Evolutionary conservation across 2,888 invertebrate genomes (phyloP).

Genomic region (Phytoseiulus persimilis): DNA sequence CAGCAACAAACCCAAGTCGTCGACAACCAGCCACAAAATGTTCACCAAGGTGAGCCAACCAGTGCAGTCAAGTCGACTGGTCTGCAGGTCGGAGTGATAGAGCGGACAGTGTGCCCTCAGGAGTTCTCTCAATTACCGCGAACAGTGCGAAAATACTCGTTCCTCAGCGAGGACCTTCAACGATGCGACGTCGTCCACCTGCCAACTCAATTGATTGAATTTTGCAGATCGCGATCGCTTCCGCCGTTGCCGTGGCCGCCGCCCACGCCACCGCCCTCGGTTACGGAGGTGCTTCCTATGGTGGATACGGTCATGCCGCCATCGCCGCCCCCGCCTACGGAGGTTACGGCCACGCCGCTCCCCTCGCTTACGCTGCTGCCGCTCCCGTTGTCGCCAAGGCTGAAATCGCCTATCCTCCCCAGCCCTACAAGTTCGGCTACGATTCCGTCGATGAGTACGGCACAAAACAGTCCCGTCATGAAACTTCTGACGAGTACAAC

Average conservation of each 20-base stretch:
- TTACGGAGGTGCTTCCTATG: conserved; percentile 39
- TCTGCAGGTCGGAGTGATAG: background rate
- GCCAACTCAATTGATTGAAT: background rate
- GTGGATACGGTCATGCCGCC: conserved; percentile 40
- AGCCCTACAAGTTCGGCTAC: conserved; percentile 43
- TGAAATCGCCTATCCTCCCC: conserved; percentile 39
- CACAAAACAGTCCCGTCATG: conserved; percentile 44
- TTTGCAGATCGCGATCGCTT: background rate
- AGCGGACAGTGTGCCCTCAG: too few relatives aligned
- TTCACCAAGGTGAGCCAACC: background rate
- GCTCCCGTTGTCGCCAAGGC: background rate
- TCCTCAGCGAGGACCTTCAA: too few relatives aligned
- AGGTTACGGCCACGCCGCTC: conserved; percentile 41
- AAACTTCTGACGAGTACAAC: conserved; percentile 42
- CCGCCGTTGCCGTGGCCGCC: conserved; percentile 31
- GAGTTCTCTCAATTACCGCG: too few relatives aligned
- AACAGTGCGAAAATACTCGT: too few relatives aligned
- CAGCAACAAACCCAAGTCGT: background rate
- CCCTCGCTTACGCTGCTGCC: conserved; percentile 17
- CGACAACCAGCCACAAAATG: background rate
- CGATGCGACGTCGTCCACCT: background rate
- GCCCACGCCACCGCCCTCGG: conserved; percentile 21
- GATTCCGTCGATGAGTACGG: conserved; percentile 44
- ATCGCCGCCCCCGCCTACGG: conserved; percentile 41
- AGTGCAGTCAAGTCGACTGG: background rate